A percentile compares a stretch with the other conserved stretches of the same genome.
These are phyloP conservation scores for Cyclura pinguis DNA, from an alignment of 2,797 vertebrate species.

Conservation along the genomic window DNA sequence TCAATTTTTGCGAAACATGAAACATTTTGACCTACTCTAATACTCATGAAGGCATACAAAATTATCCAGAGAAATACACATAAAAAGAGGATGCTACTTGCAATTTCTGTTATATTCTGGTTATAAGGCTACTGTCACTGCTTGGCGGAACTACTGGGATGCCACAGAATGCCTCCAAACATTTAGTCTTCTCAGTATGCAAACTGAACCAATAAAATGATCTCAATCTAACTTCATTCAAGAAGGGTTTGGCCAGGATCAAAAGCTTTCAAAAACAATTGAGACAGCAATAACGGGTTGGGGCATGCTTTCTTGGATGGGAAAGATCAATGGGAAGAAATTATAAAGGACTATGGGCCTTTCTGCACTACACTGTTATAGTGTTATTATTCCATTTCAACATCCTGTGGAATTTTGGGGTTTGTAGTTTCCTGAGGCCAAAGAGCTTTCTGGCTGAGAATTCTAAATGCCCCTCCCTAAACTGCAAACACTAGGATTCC, in stretches of 20 bases:
- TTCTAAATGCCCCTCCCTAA: too few species aligned
- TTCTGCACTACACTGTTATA: too few species aligned
- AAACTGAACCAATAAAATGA: background rate
- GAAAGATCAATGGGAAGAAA: background rate
- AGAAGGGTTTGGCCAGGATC: background rate
- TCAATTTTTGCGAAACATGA: conserved; percentile 46
- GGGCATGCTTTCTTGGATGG: background rate
- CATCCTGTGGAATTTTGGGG: too few species aligned
- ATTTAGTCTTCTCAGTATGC: background rate
- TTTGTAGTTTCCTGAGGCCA: too few species aligned
- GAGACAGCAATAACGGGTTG: background rate
- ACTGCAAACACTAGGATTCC: too few species aligned
- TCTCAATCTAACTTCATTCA: background rate
- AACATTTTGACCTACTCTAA: background rate
- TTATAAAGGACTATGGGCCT: too few species aligned
- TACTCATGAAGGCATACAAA: background rate
- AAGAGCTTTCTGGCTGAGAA: too few species aligned
- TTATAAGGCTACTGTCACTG: too few species aligned
- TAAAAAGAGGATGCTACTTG: background rate
- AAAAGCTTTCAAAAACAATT: background rate
- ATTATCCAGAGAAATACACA: background rate
- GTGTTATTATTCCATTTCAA: too few species aligned
- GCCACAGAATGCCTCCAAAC: background rate
- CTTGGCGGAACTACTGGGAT: background rate
- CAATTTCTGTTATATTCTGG: background rate